These are phyloP conservation scores for Digitonthophagus gazella DNA, from an alignment of 2,888 invertebrate species.

Conservation along the genomic window DNA sequence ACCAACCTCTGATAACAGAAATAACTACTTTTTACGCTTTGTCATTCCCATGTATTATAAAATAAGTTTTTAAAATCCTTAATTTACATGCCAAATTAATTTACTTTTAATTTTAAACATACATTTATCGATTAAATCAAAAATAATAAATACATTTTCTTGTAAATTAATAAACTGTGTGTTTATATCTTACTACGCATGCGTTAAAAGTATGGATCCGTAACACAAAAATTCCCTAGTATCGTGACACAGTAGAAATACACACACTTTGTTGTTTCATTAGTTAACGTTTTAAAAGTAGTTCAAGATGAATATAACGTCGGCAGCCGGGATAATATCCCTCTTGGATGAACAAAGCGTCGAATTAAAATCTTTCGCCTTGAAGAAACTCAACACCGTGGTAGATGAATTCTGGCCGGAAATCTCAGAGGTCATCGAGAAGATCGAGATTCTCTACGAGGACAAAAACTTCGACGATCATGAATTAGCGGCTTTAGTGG, in stretches of 20 bases:
- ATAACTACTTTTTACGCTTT: too few relatives aligned
- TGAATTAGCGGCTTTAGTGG: slow-evolving; percentile 87
- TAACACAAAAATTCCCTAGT: slow-evolving; percentile 12
- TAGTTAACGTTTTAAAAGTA: neutral
- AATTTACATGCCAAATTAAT: too few relatives aligned
- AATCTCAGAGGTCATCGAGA: slow-evolving; percentile 90
- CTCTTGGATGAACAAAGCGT: slow-evolving; percentile 87
- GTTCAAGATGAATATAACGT: slow-evolving; percentile 28
- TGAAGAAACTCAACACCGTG: slow-evolving; percentile 83
- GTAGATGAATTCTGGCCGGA: slow-evolving; percentile 96
- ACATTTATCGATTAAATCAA: neutral
- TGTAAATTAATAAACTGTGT: neutral
- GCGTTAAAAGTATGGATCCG: slow-evolving; percentile 19
- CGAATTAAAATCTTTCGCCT: slow-evolving; percentile 84
- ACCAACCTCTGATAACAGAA: too few relatives aligned
- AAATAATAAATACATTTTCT: neutral
- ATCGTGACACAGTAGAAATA: slow-evolving; percentile 16
- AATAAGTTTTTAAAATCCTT: too few relatives aligned
- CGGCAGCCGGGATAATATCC: slow-evolving; percentile 81
- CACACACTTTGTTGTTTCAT: slow-evolving; percentile 17
- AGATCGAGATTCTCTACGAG: slow-evolving; percentile 91
- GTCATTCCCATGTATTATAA: too few relatives aligned
- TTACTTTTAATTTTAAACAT: too few relatives aligned
- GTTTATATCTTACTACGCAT: slow-evolving; percentile 7
- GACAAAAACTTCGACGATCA: slow-evolving; percentile 79